Evolutionary conservation across 2,113 vertebrate genomes (phyloP).

Genomic region (Dasyornis broadbenti): DNA sequence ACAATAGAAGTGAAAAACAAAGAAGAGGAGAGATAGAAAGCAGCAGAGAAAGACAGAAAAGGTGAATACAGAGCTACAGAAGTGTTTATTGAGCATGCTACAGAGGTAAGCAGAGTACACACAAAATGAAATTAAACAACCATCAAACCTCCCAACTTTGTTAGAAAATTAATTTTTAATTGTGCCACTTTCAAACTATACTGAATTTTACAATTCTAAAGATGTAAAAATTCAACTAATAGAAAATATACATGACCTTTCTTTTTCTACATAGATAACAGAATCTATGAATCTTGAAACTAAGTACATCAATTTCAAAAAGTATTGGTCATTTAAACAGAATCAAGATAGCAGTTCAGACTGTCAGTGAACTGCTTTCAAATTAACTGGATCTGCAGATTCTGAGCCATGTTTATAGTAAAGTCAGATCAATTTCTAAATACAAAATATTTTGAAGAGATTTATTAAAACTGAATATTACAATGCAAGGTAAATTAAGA

Average conservation of each 20-base stretch:
- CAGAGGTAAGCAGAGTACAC: constrained; percentile 91
- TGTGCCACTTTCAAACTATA: constrained; percentile 89
- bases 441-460: constrained; percentile 86
- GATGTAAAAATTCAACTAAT: constrained; percentile 89
- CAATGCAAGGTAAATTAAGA: constrained; percentile 92
- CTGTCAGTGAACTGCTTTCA: constrained; percentile 72
- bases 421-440: constrained; percentile 84
- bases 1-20: constrained; percentile 81
- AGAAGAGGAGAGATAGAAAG: constrained; percentile 76
- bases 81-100: constrained; percentile 99
- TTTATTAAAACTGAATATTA: constrained; percentile 89
- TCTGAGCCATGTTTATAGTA: constrained; percentile 84
- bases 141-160: constrained; percentile 85
- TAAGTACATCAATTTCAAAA: constrained; percentile 82
- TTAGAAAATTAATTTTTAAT: constrained; percentile 94
- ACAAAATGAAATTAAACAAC: constrained; percentile 86
- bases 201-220: constrained; percentile 89
- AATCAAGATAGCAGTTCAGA: constrained; percentile 75
- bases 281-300: constrained; percentile 79
- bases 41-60: constrained; percentile 85
- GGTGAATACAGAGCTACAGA: constrained; percentile 90
- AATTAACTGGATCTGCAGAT: constrained; percentile 80
- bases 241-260: constrained; percentile 86
- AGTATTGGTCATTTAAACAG: constrained; percentile 83
- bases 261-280: constrained; percentile 80